phyloP scores from a whole-genome alignment of 2,797 vertebrate genomes.

The Acanthornis magna region DNA sequence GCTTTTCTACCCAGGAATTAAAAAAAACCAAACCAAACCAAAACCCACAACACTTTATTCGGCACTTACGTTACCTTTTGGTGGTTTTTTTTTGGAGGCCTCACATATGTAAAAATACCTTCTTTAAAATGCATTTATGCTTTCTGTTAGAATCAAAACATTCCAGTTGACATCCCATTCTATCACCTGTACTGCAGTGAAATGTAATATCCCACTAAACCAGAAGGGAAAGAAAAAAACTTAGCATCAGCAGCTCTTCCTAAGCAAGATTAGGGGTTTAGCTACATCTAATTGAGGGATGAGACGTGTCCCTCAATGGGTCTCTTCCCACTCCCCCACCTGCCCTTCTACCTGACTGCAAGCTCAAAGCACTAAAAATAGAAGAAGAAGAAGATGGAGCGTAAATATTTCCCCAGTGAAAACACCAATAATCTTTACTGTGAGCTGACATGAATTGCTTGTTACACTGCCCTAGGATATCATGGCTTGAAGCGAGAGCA shows the following conservation, averaged over 20 bases:
- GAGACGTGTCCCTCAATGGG: not conserved
- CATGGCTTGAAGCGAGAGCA: not conserved
- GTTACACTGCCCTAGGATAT: slow-evolving; percentile 48
- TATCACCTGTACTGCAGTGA: slow-evolving; percentile 2
- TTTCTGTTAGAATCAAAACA: not conserved
- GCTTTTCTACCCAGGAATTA: slow-evolving; percentile 20
- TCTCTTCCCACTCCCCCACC: not conserved
- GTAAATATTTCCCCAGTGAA: slow-evolving; percentile 55
- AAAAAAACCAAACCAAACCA: not conserved
- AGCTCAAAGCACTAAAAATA: slow-evolving; percentile 49
- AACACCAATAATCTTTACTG: slow-evolving; percentile 55
- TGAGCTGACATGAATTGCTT: slow-evolving; percentile 53
- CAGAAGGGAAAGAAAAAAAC: slow-evolving; percentile 3
- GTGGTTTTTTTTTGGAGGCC: not conserved
- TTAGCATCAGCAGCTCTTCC: slow-evolving; percentile 24
- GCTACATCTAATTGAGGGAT: slow-evolving; percentile 35
- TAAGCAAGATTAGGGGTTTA: slow-evolving; percentile 35
- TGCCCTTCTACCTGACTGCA: slow-evolving; percentile 24
- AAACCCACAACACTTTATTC: not conserved
- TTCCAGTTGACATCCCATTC: not conserved
- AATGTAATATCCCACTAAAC: not conserved
- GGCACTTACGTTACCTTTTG: not conserved
- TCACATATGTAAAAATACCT: not conserved
- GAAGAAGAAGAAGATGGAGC: slow-evolving; percentile 42
- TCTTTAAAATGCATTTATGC: not conserved